Conservation (phyloP, 2,797 vertebrate species). For the Cyprinella venusta region DNA sequence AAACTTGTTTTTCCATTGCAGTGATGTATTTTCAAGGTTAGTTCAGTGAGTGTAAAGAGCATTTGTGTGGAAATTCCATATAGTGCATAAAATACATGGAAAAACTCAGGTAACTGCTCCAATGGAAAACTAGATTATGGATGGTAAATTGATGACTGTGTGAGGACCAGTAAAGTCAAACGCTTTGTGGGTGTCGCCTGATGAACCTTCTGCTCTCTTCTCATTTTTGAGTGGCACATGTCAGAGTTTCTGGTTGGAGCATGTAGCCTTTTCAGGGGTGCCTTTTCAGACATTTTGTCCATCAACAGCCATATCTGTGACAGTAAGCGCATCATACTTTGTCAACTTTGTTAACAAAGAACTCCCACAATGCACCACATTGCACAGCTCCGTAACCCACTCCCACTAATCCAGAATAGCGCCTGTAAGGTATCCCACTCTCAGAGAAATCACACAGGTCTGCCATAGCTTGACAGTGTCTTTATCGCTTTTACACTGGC, state of each 20-base stretch:
- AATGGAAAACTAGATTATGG: conserved; percentile 26
- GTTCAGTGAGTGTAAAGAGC: conserved; percentile 30
- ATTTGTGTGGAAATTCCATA: conserved; percentile 29
- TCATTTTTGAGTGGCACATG: neutral
- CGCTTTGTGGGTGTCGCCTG: neutral
- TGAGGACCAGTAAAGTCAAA: neutral
- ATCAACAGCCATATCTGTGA: too few species aligned
- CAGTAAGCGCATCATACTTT: too few species aligned
- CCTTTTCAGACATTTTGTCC: too few species aligned
- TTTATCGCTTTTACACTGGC: too few species aligned
- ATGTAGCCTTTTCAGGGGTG: neutral
- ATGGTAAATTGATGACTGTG: neutral
- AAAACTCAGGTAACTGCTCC: neutral
- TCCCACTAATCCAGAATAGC: too few species aligned
- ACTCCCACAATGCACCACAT: too few species aligned
- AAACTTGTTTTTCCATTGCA: conserved; percentile 18
- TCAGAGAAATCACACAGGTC: too few species aligned
- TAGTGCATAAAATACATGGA: conserved; percentile 17
- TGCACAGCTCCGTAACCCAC: too few species aligned
- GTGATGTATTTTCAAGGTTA: conserved; percentile 35
- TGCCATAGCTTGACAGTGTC: too few species aligned
- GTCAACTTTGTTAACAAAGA: too few species aligned
- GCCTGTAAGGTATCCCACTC: too few species aligned
- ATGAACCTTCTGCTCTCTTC: neutral
- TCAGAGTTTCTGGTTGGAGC: neutral